Evolutionary conservation across 2,888 invertebrate species (phyloP).

Genomic region (Sinhomidia bicolor): DNA sequence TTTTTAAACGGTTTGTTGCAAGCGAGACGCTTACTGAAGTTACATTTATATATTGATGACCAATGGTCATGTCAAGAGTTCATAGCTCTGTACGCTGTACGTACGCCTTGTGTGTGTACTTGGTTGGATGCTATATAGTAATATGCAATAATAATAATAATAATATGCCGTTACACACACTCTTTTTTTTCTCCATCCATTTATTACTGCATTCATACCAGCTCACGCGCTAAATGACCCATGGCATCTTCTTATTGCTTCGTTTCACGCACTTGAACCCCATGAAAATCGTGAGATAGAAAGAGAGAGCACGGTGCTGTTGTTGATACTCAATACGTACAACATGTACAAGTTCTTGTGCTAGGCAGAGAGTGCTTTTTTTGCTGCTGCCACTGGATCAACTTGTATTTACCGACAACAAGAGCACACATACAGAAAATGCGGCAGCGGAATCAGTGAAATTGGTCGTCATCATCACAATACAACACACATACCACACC

Average conservation of each 20-base stretch:
- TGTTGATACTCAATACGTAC: not conserved
- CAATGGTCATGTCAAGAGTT: conserved; percentile 67
- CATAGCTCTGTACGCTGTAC: conserved; percentile 6
- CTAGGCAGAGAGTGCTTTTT: too few species aligned
- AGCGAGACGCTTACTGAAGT: not conserved
- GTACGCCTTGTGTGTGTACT: too few species aligned
- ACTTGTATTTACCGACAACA: conserved; percentile 1
- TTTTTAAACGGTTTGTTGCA: too few species aligned
- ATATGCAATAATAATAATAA: not conserved
- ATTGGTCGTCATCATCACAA: conserved; percentile 33
- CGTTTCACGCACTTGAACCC: conserved; percentile 71
- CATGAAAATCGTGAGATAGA: conserved; percentile 16
- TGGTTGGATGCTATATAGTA: not conserved
- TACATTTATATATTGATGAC: conserved; percentile 43
- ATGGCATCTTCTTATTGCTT: conserved; percentile 65
- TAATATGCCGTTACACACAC: not conserved
- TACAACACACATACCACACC: conserved; percentile 7
- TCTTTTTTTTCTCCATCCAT: not conserved
- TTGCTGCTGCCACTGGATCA: conserved; percentile 1
- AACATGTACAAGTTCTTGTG: too few species aligned
- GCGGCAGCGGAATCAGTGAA: conserved; percentile 10
- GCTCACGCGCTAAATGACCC: conserved; percentile 65
- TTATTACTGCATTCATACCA: conserved; percentile 57
- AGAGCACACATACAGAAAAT: too few species aligned
- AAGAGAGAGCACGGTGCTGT: not conserved